Base-by-base conservation (phyloP, 1,140 invertebrate genomes). In the Drosophila prosaltans region DNA sequence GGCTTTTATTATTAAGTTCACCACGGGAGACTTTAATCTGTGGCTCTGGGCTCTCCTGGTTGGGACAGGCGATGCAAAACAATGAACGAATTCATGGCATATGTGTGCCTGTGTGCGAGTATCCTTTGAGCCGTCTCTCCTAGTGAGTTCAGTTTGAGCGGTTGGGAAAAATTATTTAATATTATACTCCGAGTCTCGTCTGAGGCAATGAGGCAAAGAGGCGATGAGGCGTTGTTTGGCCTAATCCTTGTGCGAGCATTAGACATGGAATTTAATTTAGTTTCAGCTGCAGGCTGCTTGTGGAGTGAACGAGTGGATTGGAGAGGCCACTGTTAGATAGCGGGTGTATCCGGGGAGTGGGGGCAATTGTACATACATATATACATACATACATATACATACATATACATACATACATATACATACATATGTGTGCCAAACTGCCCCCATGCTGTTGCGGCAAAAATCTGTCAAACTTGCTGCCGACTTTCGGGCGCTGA, bases 201-300 rank as follows among this genome's bases (percentile, higher is more conserved):
- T 70, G 69, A 80, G 75, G 69, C 74, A 65, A 58, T 78, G 81
- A 81, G 66, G 72, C 74, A 65, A 58, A 74, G 81, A 81, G 66
- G 77, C 69, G 58, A 69, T 77, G 82, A 86, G 79, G 78, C 82
- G 82, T 86, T 86, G 82, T 86, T 81, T 76, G 83, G 77, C 69
- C 62, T 89, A 89, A 89, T 89, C 84, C 84, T 81, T 78, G 67
- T 82, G 74, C 84, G 80, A 89, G 84, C 72, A 89, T 89, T 89
- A 89, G 84, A 89, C 80, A 89, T 83, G 84, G 85, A 89, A 89
- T 89, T 89, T 89, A 89, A 89, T 89, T 89, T 89, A 89, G 84
- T 84, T 70, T 39, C 55, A 63, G 64, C 43, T 59, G 71, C 41
- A 69, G 60, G 10, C 8, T 26, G 45, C 45, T 51, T n/a, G 10